phyloP scores from a whole-genome alignment of 2,113 vertebrate genomes.

The Phodopus roborovskii region DNA sequence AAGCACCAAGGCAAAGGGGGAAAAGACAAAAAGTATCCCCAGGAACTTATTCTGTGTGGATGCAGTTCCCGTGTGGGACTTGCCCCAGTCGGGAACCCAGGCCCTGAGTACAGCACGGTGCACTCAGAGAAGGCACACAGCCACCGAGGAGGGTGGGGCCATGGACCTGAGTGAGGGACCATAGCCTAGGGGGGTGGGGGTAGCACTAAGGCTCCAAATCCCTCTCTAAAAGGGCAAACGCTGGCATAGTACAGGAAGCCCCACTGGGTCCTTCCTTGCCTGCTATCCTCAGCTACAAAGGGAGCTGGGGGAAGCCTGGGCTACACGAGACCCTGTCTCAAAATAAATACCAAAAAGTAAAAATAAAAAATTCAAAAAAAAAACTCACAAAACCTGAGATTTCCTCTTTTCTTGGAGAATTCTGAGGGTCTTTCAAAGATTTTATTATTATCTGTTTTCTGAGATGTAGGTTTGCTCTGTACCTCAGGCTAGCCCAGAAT shows the following conservation, averaged over 20 bases:
- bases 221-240: neutral
- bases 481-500: neutral
- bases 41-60: neutral
- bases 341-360: neutral
- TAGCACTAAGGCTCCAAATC: neutral
- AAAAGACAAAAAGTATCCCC: neutral
- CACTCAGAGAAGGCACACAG: neutral
- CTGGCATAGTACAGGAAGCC: neutral
- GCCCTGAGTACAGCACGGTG: neutral
- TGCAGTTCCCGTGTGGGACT: neutral
- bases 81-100: neutral
- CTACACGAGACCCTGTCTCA: neutral
- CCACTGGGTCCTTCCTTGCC: neutral
- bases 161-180: neutral
- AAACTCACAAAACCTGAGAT: neutral
- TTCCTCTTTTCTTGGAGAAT: neutral
- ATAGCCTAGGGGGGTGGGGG: neutral
- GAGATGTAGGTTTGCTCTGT: neutral
- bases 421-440: neutral
- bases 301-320: neutral
- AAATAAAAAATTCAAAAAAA: neutral
- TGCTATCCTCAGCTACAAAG: neutral
- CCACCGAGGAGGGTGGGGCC: neutral
- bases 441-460: neutral
- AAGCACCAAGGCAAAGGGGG: neutral